Evolutionary conservation across 2,113 vertebrate species (phyloP).

Genomic region (Perca schrenkii): DNA sequence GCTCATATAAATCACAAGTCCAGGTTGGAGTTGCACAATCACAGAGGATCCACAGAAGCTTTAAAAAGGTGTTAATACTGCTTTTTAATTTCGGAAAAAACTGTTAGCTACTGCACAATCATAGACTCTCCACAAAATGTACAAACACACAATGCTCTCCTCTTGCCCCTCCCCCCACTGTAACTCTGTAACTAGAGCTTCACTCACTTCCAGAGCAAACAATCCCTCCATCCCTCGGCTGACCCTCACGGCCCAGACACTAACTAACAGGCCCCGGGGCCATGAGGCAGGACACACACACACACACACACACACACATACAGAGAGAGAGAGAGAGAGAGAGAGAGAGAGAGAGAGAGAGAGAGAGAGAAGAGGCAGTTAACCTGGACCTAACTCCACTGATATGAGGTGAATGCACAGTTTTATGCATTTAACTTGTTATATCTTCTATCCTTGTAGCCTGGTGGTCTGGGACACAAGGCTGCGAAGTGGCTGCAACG

Average conservation of each 20-base stretch:
- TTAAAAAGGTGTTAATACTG: background rate
- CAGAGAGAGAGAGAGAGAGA: conserved; percentile 5
- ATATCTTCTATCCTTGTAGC: background rate
- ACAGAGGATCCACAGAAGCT: background rate
- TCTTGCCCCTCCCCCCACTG: conserved; percentile 54
- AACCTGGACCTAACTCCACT: background rate
- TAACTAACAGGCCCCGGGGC: conserved; percentile 68
- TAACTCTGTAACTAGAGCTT: conserved; percentile 70
- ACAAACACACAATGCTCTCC: conserved; percentile 20
- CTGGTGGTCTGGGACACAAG: background rate
- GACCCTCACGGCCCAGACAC: conserved; percentile 72
- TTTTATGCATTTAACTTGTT: background rate
- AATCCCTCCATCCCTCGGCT: conserved; percentile 57
- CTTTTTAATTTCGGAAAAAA: background rate
- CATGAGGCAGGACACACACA: conserved; percentile 33
- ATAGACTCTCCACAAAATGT: background rate
- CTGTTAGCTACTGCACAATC: conserved; percentile 13
- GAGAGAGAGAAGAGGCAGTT: conserved; percentile 1
- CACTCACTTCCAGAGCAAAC: conserved; percentile 67
- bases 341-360: conserved; percentile 5
- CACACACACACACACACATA: conserved; percentile 17
- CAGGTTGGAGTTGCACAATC: background rate
- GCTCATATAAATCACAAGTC: background rate
- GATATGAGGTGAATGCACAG: background rate
- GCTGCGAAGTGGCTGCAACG: background rate